Percentiles rank a stretch among this genome's conserved stretches.
phyloP scores from a whole-genome alignment of 2,888 invertebrate species.

The Acrobasis consociella region DNA sequence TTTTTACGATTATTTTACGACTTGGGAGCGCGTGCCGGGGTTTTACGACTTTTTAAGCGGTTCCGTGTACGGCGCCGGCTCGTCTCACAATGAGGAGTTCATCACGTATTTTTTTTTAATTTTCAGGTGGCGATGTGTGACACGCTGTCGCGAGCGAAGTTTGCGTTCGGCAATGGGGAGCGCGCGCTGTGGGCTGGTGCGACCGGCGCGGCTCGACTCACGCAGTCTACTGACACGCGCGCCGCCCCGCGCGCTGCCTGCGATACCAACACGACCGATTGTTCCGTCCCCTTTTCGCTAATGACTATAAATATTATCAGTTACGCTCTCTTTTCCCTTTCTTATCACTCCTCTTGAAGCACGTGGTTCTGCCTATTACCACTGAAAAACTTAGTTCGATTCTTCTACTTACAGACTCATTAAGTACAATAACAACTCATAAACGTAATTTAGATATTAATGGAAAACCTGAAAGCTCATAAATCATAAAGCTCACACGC shows the following conservation, averaged over 20 bases:
- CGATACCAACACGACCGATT: conserved; percentile 67
- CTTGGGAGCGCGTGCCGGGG: conserved; percentile 74
- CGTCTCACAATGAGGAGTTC: conserved; percentile 52
- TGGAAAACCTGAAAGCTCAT: conserved; percentile 7
- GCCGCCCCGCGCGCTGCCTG: conserved; percentile 83
- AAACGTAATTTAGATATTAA: not conserved
- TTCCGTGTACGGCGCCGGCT: conserved; percentile 61
- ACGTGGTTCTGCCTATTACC: conserved; percentile 53
- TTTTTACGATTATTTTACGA: conserved; percentile 83
- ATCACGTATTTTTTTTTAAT: conserved; percentile 43
- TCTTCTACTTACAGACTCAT: not conserved
- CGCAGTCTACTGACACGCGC: conserved; percentile 86
- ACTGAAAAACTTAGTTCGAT: conserved; percentile 17
- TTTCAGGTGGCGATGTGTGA: conserved; percentile 52
- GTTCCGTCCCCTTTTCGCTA: conserved; percentile 83
- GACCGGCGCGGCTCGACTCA: conserved; percentile 85
- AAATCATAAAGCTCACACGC: conserved; percentile 16
- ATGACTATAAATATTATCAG: conserved; percentile 82
- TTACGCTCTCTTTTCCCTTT: conserved; percentile 74
- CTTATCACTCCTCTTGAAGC: conserved; percentile 72
- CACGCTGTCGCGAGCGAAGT: conserved; percentile 72
- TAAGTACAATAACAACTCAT: not conserved
- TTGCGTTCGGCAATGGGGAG: conserved; percentile 68
- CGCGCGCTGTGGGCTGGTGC: conserved; percentile 65
- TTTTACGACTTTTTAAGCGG: conserved; percentile 80